Conservation (phyloP, 2,888 invertebrate genomes). For the Pachydiplax longipennis region DNA sequence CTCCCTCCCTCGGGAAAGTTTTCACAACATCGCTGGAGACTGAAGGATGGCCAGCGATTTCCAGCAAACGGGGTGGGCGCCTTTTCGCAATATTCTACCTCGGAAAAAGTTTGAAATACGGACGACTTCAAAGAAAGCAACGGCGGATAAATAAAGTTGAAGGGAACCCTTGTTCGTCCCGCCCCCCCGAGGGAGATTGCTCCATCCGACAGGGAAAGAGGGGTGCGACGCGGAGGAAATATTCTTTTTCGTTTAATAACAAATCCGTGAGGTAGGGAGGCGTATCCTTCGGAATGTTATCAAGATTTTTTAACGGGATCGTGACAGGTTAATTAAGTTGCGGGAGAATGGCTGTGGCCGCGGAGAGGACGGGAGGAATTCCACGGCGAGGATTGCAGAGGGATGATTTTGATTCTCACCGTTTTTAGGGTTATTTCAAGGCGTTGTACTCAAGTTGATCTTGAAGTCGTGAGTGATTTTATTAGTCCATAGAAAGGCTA, state of each 20-base stretch:
- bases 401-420: not conserved
- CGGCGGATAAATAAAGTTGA: constrained; percentile 8
- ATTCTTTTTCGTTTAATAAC: not conserved
- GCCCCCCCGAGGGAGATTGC: not conserved
- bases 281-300: not conserved
- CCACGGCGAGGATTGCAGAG: not conserved
- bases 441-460: too few relatives aligned
- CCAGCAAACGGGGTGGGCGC: not conserved
- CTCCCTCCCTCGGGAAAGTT: not conserved
- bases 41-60: not conserved
- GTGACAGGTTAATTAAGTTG: constrained; percentile 27
- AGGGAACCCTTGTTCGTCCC: not conserved
- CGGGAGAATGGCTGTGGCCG: not conserved
- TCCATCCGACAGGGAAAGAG: not conserved
- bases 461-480: too few relatives aligned
- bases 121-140: constrained; percentile 5
- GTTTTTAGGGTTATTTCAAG: too few relatives aligned
- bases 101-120: constrained; percentile 17
- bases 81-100: not conserved
- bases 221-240: not conserved
- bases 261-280: not conserved
- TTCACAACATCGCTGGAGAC: not conserved
- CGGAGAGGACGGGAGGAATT: not conserved
- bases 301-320: not conserved
- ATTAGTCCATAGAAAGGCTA: too few relatives aligned